A percentile compares a stretch with the other conserved stretches of the same genome.
Conservation (phyloP, 2,888 invertebrate genomes). For the Hartigia nigra region DNA sequence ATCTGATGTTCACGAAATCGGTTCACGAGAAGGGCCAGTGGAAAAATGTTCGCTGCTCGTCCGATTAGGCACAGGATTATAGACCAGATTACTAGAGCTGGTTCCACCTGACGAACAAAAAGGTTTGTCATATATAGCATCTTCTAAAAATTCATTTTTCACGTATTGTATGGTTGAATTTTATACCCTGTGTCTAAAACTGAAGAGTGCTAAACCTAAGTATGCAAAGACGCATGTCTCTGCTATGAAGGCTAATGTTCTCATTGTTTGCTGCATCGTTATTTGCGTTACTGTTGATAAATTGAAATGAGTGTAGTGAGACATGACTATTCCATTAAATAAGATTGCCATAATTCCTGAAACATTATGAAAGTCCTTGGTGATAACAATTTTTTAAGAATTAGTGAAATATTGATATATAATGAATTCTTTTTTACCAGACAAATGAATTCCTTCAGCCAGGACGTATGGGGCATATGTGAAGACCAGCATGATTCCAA, state of each 20-base stretch:
- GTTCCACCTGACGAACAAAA: slow-evolving; percentile 68
- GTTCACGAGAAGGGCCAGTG: slow-evolving; percentile 91
- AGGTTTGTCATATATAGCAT: not conserved
- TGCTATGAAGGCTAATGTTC: slow-evolving; percentile 96
- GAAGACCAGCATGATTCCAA: slow-evolving; percentile 98
- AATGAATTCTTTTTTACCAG: slow-evolving; percentile 71
- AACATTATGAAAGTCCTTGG: slow-evolving; percentile 42
- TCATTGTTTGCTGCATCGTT: slow-evolving; percentile 98
- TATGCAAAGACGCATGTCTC: slow-evolving; percentile 99
- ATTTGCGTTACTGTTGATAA: slow-evolving; percentile 98
- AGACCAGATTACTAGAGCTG: slow-evolving; percentile 94
- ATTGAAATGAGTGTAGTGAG: slow-evolving; percentile 99
- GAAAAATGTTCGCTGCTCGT: slow-evolving; percentile 96
- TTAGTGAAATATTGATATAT: not conserved
- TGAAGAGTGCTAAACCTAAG: slow-evolving; percentile 92
- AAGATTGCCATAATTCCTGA: slow-evolving; percentile 98
- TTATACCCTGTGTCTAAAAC: slow-evolving; percentile 88
- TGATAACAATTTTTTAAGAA: not conserved
- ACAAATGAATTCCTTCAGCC: slow-evolving; percentile 95
- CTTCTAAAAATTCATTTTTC: not conserved
- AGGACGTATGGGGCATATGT: slow-evolving; percentile 98
- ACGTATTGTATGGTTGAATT: not conserved
- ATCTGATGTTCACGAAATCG: slow-evolving; percentile 98
- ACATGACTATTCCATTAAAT: slow-evolving; percentile 99
- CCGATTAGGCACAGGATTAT: slow-evolving; percentile 92